These are phyloP conservation scores for Hirtodrosophila alboralis DNA, from an alignment of 2,888 invertebrate species.

Conservation along the genomic window DNA sequence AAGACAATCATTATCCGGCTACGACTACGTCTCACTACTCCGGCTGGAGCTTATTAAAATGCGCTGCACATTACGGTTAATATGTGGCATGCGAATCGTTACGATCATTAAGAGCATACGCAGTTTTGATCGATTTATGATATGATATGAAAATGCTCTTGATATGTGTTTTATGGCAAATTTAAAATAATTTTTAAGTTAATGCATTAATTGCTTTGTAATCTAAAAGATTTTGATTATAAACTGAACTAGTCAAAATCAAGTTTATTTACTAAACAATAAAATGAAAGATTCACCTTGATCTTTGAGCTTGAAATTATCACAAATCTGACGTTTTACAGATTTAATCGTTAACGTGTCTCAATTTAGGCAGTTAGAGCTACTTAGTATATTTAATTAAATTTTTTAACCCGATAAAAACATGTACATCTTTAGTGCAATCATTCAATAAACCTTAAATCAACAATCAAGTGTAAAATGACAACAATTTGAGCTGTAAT, in stretches of 20 bases:
- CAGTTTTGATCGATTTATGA: slow-evolving; percentile 23
- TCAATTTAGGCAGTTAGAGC: too few species aligned
- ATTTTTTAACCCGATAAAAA: slow-evolving; percentile 13
- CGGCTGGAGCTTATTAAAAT: slow-evolving; percentile 29
- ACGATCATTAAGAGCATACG: slow-evolving; percentile 22
- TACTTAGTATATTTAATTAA: too few species aligned
- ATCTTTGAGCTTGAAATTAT: too few species aligned
- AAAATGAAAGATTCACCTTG: too few species aligned
- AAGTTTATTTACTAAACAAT: neutral
- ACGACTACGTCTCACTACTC: slow-evolving; percentile 1
- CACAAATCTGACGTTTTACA: too few species aligned
- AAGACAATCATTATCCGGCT: slow-evolving; percentile 1
- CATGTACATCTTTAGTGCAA: slow-evolving; percentile 51
- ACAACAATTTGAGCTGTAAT: slow-evolving; percentile 62
- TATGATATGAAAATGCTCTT: slow-evolving; percentile 34
- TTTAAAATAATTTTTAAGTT: neutral
- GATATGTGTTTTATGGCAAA: slow-evolving; percentile 20
- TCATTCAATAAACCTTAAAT: slow-evolving; percentile 68
- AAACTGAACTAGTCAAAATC: neutral
- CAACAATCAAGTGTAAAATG: slow-evolving; percentile 42
- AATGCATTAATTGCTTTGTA: neutral
- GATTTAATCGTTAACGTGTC: too few species aligned
- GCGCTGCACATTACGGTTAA: slow-evolving; percentile 13
- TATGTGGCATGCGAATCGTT: slow-evolving; percentile 6
- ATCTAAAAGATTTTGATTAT: neutral